These are phyloP conservation scores for human DNA, from an alignment of 2,113 vertebrate genomes.

Conservation along the genomic window DNA sequence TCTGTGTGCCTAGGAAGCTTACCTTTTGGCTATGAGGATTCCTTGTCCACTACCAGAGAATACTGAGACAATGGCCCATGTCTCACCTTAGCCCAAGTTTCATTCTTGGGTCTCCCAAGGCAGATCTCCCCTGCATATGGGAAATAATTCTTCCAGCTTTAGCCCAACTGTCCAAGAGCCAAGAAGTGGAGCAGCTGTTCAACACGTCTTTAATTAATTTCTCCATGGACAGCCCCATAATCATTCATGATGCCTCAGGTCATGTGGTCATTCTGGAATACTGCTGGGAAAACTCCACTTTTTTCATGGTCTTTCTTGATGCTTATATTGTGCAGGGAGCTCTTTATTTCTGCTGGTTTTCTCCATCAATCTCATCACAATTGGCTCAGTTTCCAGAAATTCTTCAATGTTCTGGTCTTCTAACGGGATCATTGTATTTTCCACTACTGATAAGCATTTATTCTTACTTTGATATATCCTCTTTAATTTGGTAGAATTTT, in stretches of 20 bases:
- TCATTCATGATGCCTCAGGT: fast-evolving
- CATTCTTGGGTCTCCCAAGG: not conserved
- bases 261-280: not conserved
- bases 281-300: not conserved
- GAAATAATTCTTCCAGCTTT: too few relatives aligned
- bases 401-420: not conserved
- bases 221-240: too few relatives aligned
- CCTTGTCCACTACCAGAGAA: not conserved
- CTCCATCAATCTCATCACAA: not conserved
- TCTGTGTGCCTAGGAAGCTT: not conserved
- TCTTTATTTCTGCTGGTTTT: not conserved
- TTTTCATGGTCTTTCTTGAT: fast-evolving
- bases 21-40: not conserved
- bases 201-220: not conserved
- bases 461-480: not conserved
- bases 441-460: not conserved
- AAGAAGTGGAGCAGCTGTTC: not conserved
- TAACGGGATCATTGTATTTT: not conserved
- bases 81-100: not conserved
- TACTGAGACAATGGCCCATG: fast-evolving
- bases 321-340: fast-evolving
- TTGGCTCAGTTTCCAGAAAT: not conserved
- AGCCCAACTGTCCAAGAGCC: not conserved
- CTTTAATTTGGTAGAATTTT: not conserved
- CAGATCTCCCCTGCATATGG: not conserved